Percentiles rank a stretch among this genome's conserved stretches.
Conservation (phyloP, 2,888 invertebrate genomes). For the Dastarcus helophoroides region DNA sequence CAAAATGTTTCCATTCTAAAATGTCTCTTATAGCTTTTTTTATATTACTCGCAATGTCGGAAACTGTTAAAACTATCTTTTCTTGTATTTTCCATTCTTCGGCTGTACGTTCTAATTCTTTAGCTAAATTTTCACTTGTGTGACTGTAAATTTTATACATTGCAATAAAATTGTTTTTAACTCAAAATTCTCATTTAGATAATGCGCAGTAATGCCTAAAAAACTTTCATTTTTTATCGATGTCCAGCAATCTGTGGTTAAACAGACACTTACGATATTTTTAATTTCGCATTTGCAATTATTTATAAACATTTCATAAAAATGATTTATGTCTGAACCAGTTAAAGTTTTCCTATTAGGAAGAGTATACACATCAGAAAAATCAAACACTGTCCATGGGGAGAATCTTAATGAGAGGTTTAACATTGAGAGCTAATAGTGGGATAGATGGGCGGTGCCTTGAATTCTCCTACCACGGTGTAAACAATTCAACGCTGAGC, state of each 20-base stretch:
- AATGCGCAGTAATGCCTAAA: conserved; percentile 19
- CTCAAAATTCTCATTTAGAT: conserved; percentile 17
- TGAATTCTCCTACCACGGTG: too few species aligned
- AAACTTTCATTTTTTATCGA: conserved; percentile 20
- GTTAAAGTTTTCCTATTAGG: too few species aligned
- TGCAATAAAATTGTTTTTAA: conserved; percentile 16
- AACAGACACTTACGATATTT: too few species aligned
- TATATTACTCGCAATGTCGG: conserved; percentile 24
- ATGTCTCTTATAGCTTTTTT: conserved; percentile 16
- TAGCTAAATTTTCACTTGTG: conserved; percentile 20
- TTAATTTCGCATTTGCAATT: too few species aligned
- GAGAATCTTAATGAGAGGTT: too few species aligned
- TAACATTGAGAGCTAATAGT: too few species aligned
- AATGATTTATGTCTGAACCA: too few species aligned
- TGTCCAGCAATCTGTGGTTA: conserved; percentile 24
- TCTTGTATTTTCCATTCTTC: conserved; percentile 19
- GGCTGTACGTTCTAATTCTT: conserved; percentile 15
- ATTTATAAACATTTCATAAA: too few species aligned
- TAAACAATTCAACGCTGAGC: too few species aligned
- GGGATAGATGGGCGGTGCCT: too few species aligned
- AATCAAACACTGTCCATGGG: too few species aligned
- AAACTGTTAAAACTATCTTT: conserved; percentile 22
- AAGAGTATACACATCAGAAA: too few species aligned
- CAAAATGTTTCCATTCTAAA: conserved; percentile 17
- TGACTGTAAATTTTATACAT: conserved; percentile 17